Base-by-base conservation (phyloP, 2,888 invertebrate genomes). In the Lasioglossum marginatum region DNA sequence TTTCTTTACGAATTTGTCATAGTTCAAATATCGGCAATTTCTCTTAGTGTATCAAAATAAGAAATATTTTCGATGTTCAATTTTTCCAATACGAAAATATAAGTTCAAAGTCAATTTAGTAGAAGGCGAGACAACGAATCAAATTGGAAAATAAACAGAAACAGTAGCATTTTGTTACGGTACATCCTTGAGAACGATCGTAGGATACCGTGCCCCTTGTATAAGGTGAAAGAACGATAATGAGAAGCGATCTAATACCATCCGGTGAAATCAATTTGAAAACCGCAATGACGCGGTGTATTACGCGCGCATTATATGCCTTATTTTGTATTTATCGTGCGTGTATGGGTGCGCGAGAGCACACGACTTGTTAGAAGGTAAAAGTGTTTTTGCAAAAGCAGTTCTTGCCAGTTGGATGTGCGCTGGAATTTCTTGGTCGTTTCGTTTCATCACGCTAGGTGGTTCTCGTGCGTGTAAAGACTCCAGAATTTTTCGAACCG, bases 251-350 rank as follows among this genome's bases (percentile, higher is more conserved):
- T 85, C 72, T 71, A 72, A 34, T 73, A 79, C 63, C 52, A 45
- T 45, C 34, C 34, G 16, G 68, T 60, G 63, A 70, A 85, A 86
- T 86, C 77, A 85, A 85, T 85, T 85, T 73, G 85, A 73, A 81
- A 85, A 85, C 76, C 75, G 72, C 81, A 81, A 79, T 48, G 80
- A 83, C 74, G 31, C 40, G 66, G 52, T 63, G 23, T 63, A 77
- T 85, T 77, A 80, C 60, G 27, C 40, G 27, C 60, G 31, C 48
- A 76, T 85, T 77, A 77, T 57, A 76, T 52, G 31, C 43, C 57
- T 68, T 43, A 45, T 63, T 75, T 81, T 48, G 66, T 66, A 43
- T 34, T 83, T 77, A 75, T 57, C 82, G 43, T 68, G 40, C 43
- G 31, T 72, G 73, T 77, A 40, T 27, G 40, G 40, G 40, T 57